These are phyloP conservation scores for Phyllostomus discolor DNA, from an alignment of 2,113 vertebrate genomes.

Conservation along the genomic window DNA sequence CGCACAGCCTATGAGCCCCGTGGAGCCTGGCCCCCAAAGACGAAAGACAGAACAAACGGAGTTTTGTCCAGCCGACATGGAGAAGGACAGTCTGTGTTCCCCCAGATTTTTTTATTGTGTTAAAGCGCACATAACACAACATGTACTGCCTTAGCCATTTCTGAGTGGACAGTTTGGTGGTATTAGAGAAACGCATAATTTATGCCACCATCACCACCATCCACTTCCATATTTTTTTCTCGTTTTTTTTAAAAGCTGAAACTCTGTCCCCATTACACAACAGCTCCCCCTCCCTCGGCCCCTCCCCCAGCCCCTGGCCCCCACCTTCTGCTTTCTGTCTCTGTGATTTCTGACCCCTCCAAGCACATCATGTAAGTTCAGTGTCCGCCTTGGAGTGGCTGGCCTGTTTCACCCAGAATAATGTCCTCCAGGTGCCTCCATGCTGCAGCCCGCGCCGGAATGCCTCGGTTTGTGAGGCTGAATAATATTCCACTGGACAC, in stretches of 20 bases:
- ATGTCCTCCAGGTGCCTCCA: neutral
- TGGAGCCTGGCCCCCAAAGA: neutral
- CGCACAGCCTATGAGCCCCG: neutral
- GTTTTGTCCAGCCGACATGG: neutral
- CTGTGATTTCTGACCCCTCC: neutral
- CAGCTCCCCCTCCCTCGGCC: neutral
- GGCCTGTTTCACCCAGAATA: neutral
- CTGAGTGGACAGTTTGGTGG: too few relatives aligned
- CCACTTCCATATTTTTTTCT: neutral
- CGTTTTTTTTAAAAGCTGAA: neutral
- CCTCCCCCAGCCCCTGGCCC: too few relatives aligned
- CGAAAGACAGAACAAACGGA: neutral
- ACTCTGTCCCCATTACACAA: neutral
- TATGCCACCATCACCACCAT: neutral
- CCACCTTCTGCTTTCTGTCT: neutral
- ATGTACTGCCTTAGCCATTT: neutral
- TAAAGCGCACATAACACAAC: neutral
- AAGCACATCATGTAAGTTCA: neutral
- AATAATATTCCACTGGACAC: too few relatives aligned
- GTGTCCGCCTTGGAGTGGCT: neutral
- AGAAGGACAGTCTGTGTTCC: neutral
- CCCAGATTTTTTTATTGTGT: neutral
- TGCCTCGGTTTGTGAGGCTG: neutral
- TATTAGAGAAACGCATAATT: neutral
- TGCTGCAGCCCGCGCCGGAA: neutral